Conservation (phyloP, 2,888 invertebrate species). For the Malthinus seriepunctatus region DNA sequence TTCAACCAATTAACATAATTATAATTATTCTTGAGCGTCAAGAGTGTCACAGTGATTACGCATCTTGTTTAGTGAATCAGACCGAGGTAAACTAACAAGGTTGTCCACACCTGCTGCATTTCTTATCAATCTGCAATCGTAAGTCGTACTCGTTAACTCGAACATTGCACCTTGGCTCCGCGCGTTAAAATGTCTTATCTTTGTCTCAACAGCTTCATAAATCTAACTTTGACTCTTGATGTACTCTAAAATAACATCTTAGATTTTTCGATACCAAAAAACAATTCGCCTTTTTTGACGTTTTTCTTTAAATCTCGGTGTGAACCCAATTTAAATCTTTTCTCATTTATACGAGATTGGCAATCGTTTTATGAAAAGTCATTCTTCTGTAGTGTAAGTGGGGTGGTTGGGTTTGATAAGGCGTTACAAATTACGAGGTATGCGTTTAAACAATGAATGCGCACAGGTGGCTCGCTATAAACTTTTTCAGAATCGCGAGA, state of each 20-base stretch:
- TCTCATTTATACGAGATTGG: background rate
- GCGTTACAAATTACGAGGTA: constrained; percentile 10
- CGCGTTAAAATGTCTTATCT: constrained; percentile 34
- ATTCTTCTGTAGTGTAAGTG: background rate
- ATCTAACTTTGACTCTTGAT: constrained; percentile 31
- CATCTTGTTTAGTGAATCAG: constrained; percentile 35
- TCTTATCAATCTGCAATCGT: constrained; percentile 41
- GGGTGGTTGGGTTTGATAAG: background rate
- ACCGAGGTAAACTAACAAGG: constrained; percentile 38
- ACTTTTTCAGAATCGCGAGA: constrained; percentile 37
- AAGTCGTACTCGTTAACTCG: constrained; percentile 36
- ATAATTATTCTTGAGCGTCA: constrained; percentile 40
- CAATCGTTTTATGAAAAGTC: background rate
- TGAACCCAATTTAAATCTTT: constrained; percentile 5
- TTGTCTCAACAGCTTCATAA: constrained; percentile 32
- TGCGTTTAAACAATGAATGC: constrained; percentile 14
- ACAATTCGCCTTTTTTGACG: constrained; percentile 44
- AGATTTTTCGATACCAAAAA: constrained; percentile 40
- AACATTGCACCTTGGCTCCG: constrained; percentile 33
- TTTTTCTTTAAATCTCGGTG: constrained; percentile 33
- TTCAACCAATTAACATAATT: constrained; percentile 41
- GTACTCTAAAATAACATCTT: constrained; percentile 39
- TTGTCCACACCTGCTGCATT: constrained; percentile 39
- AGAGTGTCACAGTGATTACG: constrained; percentile 37
- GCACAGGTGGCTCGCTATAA: constrained; percentile 35